Percentiles rank a stretch among this genome's conserved stretches.
Evolutionary conservation across 2,113 vertebrate genomes (phyloP).

Genomic region (Takifugu flavidus): DNA sequence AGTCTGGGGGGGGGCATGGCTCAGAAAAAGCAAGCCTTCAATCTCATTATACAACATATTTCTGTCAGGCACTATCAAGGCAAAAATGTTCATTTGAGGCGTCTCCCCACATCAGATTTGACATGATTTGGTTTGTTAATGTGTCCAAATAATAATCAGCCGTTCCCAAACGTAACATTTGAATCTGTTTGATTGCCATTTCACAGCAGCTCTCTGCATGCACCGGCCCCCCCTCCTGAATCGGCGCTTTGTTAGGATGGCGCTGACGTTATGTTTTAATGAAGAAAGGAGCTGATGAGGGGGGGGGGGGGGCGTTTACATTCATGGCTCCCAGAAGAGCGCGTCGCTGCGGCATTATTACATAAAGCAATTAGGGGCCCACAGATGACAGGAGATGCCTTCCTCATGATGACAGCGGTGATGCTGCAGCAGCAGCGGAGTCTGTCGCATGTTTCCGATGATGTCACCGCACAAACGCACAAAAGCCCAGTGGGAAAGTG

Average conservation of each 20-base stretch:
- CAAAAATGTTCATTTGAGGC: not conserved
- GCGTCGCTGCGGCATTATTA: slow-evolving; percentile 65
- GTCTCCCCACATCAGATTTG: not conserved
- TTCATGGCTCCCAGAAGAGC: slow-evolving; percentile 56
- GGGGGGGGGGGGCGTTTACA: slow-evolving; percentile 48
- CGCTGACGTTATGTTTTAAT: slow-evolving; percentile 69
- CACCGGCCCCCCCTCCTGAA: slow-evolving; percentile 45
- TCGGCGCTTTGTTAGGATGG: slow-evolving; percentile 62
- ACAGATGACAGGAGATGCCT: slow-evolving; percentile 56
- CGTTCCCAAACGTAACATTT: slow-evolving; percentile 49
- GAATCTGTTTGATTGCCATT: slow-evolving; percentile 31
- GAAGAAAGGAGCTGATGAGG: slow-evolving; percentile 68
- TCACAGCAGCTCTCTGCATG: slow-evolving; percentile 16
- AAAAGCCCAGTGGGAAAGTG: slow-evolving; percentile 52
- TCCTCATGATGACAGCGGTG: slow-evolving; percentile 48
- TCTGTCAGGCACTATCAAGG: too few relatives aligned
- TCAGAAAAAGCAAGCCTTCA: too few relatives aligned
- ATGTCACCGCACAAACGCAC: slow-evolving; percentile 44
- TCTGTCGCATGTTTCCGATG: slow-evolving; percentile 55
- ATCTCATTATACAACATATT: too few relatives aligned
- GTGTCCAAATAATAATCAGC: slow-evolving; percentile 42
- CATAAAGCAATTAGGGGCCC: slow-evolving; percentile 74
- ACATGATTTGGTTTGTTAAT: slow-evolving; percentile 12
- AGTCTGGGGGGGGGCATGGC: too few relatives aligned
- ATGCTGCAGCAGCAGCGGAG: slow-evolving; percentile 37